Evolutionary conservation across 2,888 invertebrate species (phyloP).

Genomic region (Melangyna quadrimaculata): DNA sequence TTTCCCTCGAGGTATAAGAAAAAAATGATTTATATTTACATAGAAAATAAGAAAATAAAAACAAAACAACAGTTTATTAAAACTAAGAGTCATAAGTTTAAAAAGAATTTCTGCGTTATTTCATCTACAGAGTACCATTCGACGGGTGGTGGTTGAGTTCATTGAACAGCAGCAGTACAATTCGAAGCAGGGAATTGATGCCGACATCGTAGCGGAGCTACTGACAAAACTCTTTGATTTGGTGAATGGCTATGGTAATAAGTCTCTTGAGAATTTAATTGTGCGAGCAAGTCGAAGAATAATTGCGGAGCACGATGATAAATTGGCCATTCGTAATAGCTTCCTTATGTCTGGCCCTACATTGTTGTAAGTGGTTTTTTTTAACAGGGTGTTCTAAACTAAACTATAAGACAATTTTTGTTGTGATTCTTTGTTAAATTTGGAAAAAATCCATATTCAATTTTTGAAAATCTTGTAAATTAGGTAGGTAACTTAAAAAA

Average conservation of each 20-base stretch:
- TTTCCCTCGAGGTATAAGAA: not conserved
- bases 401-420: not conserved
- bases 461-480: too few species aligned
- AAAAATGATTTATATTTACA: not conserved
- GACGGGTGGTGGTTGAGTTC: conserved; percentile 58
- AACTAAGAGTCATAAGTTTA: conserved; percentile 1
- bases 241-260: conserved; percentile 62
- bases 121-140: conserved; percentile 44
- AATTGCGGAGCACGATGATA: conserved; percentile 53
- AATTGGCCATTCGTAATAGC: conserved; percentile 54
- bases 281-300: conserved; percentile 60
- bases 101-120: conserved; percentile 14
- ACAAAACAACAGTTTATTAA: conserved; percentile 7
- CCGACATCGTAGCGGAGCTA: conserved; percentile 53
- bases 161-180: conserved; percentile 50
- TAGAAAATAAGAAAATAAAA: not conserved
- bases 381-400: not conserved
- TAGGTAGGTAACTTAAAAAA: too few species aligned
- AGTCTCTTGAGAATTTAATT: conserved; percentile 65
- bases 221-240: conserved; percentile 65
- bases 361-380: conserved; percentile 47
- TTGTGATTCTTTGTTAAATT: too few species aligned
- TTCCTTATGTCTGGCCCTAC: conserved; percentile 35
- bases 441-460: too few species aligned
- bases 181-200: conserved; percentile 53